Evolutionary conservation across 1,140 invertebrate species (phyloP), one percentile per base, ranked within the genome.

Genomic region (Anastrepha ludens): DNA sequence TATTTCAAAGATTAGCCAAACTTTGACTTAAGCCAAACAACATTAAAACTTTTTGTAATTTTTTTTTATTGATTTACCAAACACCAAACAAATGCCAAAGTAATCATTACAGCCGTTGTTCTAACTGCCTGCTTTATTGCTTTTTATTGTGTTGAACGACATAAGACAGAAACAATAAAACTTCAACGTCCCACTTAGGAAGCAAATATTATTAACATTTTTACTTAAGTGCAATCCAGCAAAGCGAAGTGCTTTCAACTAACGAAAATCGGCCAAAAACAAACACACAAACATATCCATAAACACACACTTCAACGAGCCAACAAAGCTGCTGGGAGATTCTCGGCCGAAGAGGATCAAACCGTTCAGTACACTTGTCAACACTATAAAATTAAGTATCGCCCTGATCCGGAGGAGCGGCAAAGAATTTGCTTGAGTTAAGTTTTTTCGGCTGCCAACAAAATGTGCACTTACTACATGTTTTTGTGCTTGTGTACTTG

Each of bases 341-440:
- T 3, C 29, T 15, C 15, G 8, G 74, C 0, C 15, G 47, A 2
- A 2, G 17, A n/a, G 41, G n/a, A 6, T 44, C 44, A 50, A 58
- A 55, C 3, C 74, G 8, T 81, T 55, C 47, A 81, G 74, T 55
- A 58, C 74, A 81, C 74, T 81, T 81, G 74, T 81, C 74, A 81
- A 81, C 74, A 81, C 74, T 29, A 81, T 81, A 58, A 81, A 81
- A 81, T 81, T 81, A 81, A 81, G 74, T 81, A 81, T 50, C n/a
- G 50, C 47, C 8, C 41, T n/a, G 74, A 11, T 81, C 29, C 29
- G 2, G 60, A 17, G 60, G 15, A 62, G n/a, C 44, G 17, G 74
- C 3, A 20, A 55, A 55, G 8, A 5, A 55, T 81, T 78, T 55
- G 5, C 47, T 81, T 6, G 47, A 7, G 44, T 78, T 78, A 8